phyloP scores from a whole-genome alignment of 2,113 vertebrate species.

The Spheniscus mendiculus region DNA sequence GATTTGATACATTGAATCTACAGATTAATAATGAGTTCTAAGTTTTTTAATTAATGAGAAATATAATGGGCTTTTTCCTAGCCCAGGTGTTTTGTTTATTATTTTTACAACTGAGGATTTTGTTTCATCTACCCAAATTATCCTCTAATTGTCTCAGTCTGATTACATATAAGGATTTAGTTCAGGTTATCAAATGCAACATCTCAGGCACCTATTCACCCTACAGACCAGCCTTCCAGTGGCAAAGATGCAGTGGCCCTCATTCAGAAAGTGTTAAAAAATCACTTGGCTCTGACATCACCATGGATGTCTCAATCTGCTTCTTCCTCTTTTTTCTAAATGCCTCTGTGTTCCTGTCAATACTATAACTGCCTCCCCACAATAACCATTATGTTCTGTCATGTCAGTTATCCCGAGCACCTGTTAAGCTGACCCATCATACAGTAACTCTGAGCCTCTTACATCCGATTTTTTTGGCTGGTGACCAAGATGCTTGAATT shows the following conservation, averaged over 20 bases:
- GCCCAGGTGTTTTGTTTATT: not conserved
- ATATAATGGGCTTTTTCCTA: not conserved
- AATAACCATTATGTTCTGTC: slow-evolving; percentile 31
- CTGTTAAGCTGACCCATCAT: slow-evolving; percentile 14
- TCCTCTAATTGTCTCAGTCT: not conserved
- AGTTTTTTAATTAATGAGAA: not conserved
- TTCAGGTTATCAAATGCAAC: not conserved
- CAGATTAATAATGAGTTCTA: not conserved
- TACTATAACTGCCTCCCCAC: slow-evolving; percentile 11
- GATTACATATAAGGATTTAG: not conserved
- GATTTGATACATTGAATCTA: not conserved
- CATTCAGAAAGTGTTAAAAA: slow-evolving; percentile 5
- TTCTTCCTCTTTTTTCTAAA: not conserved
- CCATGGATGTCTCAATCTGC: slow-evolving; percentile 2
- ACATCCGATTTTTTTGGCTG: slow-evolving; percentile 7
- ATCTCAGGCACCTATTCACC: not conserved
- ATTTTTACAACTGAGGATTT: not conserved
- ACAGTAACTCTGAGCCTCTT: not conserved
- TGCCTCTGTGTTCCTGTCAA: slow-evolving; percentile 17
- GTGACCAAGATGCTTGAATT: not conserved
- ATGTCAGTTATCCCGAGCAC: not conserved
- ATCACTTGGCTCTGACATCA: not conserved
- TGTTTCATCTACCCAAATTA: not conserved
- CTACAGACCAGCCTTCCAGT: not conserved
- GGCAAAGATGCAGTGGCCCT: not conserved